Conservation (phyloP, 2,113 vertebrate genomes). For the Hippotragus niger region DNA sequence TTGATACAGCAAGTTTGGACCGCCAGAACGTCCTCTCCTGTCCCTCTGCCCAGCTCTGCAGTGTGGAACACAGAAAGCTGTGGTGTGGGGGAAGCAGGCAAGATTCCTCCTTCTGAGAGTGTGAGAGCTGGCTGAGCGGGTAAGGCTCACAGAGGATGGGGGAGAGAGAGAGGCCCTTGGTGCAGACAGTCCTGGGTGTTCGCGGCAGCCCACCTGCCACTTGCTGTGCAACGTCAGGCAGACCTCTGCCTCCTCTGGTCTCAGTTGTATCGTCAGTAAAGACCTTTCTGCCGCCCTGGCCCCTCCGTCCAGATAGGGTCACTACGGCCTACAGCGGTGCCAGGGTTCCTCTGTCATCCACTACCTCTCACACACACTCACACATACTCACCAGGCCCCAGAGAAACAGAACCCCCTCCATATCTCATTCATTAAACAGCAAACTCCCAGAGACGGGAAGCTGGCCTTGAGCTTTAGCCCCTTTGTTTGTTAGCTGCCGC, state of each 20-base stretch:
- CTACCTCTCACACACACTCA: not conserved
- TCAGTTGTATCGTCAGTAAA: not conserved
- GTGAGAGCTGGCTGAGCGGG: not conserved
- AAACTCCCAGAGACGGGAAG: not conserved
- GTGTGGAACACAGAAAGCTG: not conserved
- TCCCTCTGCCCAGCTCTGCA: not conserved
- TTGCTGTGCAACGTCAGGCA: not conserved
- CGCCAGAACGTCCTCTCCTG: rapidly evolving
- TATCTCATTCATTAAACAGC: not conserved
- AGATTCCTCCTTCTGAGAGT: not conserved
- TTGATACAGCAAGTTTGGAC: too few relatives aligned
- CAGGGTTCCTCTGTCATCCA: not conserved
- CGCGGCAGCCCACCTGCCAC: not conserved
- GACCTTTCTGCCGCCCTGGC: not conserved
- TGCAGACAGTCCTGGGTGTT: not conserved
- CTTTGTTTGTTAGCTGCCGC: not conserved
- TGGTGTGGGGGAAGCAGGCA: rapidly evolving
- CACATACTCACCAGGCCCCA: not conserved
- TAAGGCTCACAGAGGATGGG: not conserved
- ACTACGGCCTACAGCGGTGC: not conserved
- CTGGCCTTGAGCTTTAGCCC: not conserved
- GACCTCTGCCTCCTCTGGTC: not conserved
- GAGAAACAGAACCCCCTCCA: not conserved
- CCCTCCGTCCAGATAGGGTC: not conserved
- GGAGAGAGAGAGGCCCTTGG: too few relatives aligned